Percentiles rank a stretch among this genome's conserved stretches.
phyloP scores from a whole-genome alignment of 2,888 invertebrate species.

The Cyrtodaria siliqua region DNA sequence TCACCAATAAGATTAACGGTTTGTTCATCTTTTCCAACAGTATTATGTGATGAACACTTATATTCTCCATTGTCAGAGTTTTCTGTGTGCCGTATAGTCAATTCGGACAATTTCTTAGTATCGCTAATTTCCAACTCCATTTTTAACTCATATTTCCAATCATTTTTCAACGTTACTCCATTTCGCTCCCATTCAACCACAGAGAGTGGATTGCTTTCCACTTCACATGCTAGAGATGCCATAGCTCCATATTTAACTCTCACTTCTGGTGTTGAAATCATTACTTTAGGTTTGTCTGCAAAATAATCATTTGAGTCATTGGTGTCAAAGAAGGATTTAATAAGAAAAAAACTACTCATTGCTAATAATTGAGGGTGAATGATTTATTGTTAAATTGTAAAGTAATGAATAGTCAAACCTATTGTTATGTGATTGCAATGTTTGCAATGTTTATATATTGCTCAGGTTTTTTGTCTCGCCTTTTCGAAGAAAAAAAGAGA shows the following conservation, averaged over 20 bases:
- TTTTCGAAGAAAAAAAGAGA: too few species aligned
- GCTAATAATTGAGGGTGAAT: too few species aligned
- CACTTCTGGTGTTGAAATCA: conserved; percentile 1
- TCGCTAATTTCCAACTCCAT: conserved; percentile 31
- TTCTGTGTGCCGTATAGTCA: conserved; percentile 31
- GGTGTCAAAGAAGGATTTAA: too few species aligned
- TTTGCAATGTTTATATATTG: too few species aligned
- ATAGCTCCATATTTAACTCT: conserved; percentile 11
- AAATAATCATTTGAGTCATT: neutral
- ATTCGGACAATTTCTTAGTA: conserved; percentile 20
- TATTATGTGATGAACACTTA: conserved; percentile 42
- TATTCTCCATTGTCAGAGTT: conserved; percentile 43
- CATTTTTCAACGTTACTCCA: conserved; percentile 12
- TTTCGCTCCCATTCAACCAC: conserved; percentile 34
- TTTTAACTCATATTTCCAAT: conserved; percentile 38
- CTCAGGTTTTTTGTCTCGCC: too few species aligned
- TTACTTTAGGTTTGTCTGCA: conserved; percentile 25
- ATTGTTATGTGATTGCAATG: too few species aligned
- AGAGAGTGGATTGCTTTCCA: conserved; percentile 43
- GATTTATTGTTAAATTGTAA: too few species aligned
- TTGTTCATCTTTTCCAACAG: conserved; percentile 21
- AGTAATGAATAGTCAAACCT: too few species aligned
- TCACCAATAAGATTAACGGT: conserved; percentile 35
- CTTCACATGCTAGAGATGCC: conserved; percentile 29
- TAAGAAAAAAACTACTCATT: neutral